Evolutionary conservation across 2,888 invertebrate genomes (phyloP).

Genomic region (Parasteatoda lunata): DNA sequence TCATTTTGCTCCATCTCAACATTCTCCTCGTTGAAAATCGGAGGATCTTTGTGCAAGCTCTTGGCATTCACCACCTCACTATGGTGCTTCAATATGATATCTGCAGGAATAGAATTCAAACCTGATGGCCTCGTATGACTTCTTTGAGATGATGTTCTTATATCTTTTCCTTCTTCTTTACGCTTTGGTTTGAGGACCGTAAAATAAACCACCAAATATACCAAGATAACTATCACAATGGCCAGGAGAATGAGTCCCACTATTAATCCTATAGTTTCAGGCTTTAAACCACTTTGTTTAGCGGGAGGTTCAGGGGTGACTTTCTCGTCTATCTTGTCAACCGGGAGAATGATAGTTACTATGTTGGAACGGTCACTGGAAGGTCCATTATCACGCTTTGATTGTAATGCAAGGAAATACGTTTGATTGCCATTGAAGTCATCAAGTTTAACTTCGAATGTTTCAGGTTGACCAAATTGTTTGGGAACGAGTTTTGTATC

Average conservation of each 20-base stretch:
- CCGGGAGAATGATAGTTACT: slow-evolving; percentile 8
- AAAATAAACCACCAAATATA: slow-evolving; percentile 28
- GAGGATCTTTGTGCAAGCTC: slow-evolving; percentile 37
- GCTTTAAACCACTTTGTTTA: not conserved
- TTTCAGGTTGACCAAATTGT: not conserved
- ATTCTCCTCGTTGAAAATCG: slow-evolving; percentile 43
- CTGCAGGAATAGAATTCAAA: slow-evolving; percentile 48
- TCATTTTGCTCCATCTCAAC: not conserved
- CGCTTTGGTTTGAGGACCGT: slow-evolving; percentile 14
- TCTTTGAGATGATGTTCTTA: not conserved
- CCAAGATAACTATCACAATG: slow-evolving; percentile 6
- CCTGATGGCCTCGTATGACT: not conserved
- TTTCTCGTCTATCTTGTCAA: not conserved
- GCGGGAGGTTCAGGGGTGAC: not conserved
- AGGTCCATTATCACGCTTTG: not conserved
- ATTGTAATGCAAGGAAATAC: slow-evolving; percentile 20
- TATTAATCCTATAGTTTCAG: slow-evolving; percentile 24
- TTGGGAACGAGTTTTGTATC: not conserved
- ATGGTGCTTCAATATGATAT: slow-evolving; percentile 49
- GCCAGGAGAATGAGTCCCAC: slow-evolving; percentile 22
- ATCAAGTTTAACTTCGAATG: not conserved
- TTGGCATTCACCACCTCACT: slow-evolving; percentile 45
- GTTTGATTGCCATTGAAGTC: slow-evolving; percentile 4
- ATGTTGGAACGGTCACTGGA: slow-evolving; percentile 24
- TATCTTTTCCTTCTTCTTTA: not conserved